These are phyloP conservation scores for Elachura formosa DNA, from an alignment of 2,113 vertebrate genomes.

Conservation along the genomic window DNA sequence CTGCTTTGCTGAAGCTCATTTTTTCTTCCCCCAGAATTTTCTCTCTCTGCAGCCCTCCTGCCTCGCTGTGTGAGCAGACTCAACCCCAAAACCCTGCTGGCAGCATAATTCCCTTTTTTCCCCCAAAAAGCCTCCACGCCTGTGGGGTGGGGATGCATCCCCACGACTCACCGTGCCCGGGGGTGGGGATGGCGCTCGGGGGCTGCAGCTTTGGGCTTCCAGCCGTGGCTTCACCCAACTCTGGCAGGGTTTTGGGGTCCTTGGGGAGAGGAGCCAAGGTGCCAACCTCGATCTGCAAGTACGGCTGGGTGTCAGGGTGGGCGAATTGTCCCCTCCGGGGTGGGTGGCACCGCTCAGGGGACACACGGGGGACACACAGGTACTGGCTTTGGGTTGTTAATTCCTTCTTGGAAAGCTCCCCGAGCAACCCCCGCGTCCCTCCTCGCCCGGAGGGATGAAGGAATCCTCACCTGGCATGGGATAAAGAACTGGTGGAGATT, in stretches of 20 bases:
- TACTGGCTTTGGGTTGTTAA: accelerated
- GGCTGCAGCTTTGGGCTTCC: background rate
- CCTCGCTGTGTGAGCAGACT: background rate
- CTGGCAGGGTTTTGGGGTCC: background rate
- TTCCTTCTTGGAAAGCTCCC: background rate
- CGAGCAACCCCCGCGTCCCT: accelerated
- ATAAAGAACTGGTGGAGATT: background rate
- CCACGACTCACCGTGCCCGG: constrained; percentile 56
- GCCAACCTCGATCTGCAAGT: constrained; percentile 66
- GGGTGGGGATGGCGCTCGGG: background rate
- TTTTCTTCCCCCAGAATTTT: background rate
- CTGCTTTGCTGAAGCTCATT: background rate
- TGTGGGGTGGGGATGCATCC: accelerated
- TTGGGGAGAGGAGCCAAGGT: constrained; percentile 53
- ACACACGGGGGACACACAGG: too few species aligned
- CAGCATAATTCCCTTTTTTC: background rate
- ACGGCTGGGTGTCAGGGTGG: background rate
- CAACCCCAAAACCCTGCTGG: background rate
- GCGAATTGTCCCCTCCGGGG: accelerated
- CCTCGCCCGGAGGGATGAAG: background rate
- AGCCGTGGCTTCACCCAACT: background rate
- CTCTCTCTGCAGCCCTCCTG: background rate
- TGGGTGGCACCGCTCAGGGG: background rate
- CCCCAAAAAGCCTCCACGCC: background rate
- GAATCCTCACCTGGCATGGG: background rate